Evolutionary conservation across 2,797 vertebrate genomes (phyloP), one percentile per base, ranked within the genome.

Genomic region (Cirrhinus mrigala): DNA sequence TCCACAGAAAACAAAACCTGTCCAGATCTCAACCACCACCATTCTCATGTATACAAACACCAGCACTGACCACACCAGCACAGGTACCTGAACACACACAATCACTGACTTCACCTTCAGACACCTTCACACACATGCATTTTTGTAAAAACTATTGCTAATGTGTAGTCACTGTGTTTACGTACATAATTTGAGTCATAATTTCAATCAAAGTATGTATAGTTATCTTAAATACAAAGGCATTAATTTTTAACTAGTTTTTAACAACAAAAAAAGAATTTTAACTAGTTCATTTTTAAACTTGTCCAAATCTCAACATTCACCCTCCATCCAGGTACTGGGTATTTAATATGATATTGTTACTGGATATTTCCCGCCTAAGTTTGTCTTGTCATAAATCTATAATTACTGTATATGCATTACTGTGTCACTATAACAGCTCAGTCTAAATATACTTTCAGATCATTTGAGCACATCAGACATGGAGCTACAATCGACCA

Each of bases 251-350:
- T 46, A 33, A 44, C 3, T n/a, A n/a, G n/a, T n/a, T n/a, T n/a
- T n/a, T n/a, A n/a, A n/a, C n/a, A n/a, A 1, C 12, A n/a, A 14
- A 24, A 24, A n/a, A n/a, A 12, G 1, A 0, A 8, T 46, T n/a
- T 20, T 37, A 22, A 5, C 18, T 2, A 6, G 6, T 24, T 24
- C 14, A 2, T 40, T 3, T 18, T 40, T 9, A 22, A 69, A 69
- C 8, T 66, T 66, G 0, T 15, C 14, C 48, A 50, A 4, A 50
- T 50, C 48, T 50, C 48, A 50, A 50, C 48, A 3, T 15, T 3
- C 48, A 50, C 48, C 48, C 48, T 16, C 6, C 50, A 6, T 40
- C 37, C 37, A 40, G 37, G 37, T 40, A 40, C 2, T 40, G 37
- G 37, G 7, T n/a, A n/a, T n/a, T n/a, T n/a, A n/a, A n/a, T n/a